Conservation (phyloP, 1,140 invertebrate species). For the Diploscapter pachys region DNA sequence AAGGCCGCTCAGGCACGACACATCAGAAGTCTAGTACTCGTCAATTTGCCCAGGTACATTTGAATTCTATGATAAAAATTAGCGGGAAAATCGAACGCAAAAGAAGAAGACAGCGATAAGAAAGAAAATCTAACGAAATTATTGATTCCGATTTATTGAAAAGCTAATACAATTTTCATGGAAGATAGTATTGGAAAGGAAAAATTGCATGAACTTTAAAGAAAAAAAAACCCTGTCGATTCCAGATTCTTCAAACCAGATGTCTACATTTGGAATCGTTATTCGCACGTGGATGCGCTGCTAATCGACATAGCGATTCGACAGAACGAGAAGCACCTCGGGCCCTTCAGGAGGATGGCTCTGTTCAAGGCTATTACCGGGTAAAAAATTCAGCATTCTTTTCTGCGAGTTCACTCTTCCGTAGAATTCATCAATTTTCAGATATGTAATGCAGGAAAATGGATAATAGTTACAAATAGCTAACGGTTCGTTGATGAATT, state of each 20-base stretch:
- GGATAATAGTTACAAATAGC: no score
- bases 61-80: no score
- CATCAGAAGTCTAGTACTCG: no score
- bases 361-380: background rate
- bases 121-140: background rate
- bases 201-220: no score
- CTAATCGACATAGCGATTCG: slow-evolving; percentile 10
- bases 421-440: background rate
- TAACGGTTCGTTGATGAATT: no score
- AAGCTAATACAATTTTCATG: no score
- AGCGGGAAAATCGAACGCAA: background rate
- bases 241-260: slow-evolving; percentile 14
- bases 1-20: no score
- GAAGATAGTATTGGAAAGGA: no score
- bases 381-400: background rate
- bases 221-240: background rate
- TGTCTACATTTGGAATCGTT: slow-evolving; percentile 11
- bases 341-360: background rate
- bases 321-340: background rate
- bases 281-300: slow-evolving; percentile 1
- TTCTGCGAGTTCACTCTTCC: slow-evolving; percentile 14
- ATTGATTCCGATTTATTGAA: no score
- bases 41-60: no score
- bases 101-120: background rate
- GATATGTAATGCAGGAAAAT: no score